A percentile compares a stretch with the other conserved stretches of the same genome.
Conservation (phyloP, 2,113 vertebrate genomes). For the Trogon surrucura region DNA sequence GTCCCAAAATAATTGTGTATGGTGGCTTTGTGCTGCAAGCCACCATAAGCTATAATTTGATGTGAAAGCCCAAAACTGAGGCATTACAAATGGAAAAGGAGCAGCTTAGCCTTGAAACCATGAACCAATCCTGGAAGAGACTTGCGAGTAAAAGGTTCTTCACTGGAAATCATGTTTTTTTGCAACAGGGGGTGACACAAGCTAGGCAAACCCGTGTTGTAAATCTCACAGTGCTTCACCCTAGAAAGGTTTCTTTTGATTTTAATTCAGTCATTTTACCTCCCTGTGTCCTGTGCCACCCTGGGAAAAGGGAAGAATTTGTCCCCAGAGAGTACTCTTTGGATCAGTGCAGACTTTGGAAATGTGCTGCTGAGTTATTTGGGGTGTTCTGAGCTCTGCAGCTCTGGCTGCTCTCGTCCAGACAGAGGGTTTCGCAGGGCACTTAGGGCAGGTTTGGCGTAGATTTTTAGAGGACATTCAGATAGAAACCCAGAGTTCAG, state of each 20-base stretch:
- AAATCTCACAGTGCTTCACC: background rate
- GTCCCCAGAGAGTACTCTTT: background rate
- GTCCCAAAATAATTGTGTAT: constrained; percentile 34
- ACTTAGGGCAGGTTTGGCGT: background rate
- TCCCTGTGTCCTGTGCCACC: background rate
- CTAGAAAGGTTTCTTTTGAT: background rate
- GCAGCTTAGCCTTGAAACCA: background rate
- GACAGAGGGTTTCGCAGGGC: background rate
- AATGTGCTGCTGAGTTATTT: background rate
- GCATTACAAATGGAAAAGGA: background rate
- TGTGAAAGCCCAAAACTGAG: background rate
- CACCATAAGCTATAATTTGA: background rate
- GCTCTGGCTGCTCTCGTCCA: background rate
- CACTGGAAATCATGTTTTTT: background rate
- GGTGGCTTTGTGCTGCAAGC: constrained; percentile 11
- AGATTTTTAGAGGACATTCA: background rate
- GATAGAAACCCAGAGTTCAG: background rate
- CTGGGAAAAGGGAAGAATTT: background rate
- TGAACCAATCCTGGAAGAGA: background rate
- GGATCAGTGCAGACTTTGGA: background rate
- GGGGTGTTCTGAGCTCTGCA: background rate
- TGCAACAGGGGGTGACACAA: background rate
- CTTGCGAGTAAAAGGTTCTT: background rate
- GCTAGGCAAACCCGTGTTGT: background rate
- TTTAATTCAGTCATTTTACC: background rate